Percentiles rank a stretch among this genome's conserved stretches.
phyloP scores from a whole-genome alignment of 2,797 vertebrate genomes.

The Poecilia picta region DNA sequence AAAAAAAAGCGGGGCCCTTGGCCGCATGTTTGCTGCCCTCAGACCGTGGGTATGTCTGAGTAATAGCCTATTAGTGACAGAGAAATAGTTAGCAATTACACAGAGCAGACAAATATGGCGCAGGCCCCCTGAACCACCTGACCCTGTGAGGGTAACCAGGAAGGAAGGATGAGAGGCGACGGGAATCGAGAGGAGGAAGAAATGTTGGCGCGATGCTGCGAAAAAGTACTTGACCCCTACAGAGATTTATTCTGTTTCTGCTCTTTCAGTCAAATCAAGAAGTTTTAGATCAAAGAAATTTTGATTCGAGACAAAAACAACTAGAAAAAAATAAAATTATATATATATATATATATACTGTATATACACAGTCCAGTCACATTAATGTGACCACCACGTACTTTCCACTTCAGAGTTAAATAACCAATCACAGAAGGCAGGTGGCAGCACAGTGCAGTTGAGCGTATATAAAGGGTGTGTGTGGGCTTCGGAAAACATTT shows the following conservation, averaged over 20 bases:
- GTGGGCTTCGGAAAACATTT: too few species aligned
- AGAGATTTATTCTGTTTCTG: background rate
- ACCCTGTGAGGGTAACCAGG: conserved; percentile 57
- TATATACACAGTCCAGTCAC: too few species aligned
- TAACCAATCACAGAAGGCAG: too few species aligned
- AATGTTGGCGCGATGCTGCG: background rate
- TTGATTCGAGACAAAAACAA: background rate
- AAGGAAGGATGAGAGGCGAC: conserved; percentile 62
- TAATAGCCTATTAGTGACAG: conserved; percentile 73
- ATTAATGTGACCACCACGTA: too few species aligned
- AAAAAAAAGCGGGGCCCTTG: conserved; percentile 32
- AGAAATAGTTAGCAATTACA: conserved; percentile 66
- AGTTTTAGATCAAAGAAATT: background rate
- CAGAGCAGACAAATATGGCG: conserved; percentile 66
- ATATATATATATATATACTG: too few species aligned
- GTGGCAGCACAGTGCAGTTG: too few species aligned
- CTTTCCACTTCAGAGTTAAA: too few species aligned
- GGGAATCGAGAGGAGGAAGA: conserved; percentile 10
- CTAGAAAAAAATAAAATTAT: too few species aligned
- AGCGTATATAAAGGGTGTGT: too few species aligned
- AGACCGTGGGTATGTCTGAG: conserved; percentile 41
- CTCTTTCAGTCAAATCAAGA: background rate
- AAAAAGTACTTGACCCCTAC: background rate
- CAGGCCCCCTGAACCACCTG: conserved; percentile 59
- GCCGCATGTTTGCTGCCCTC: conserved; percentile 53